Conservation (phyloP, 2,888 invertebrate species). For the Lutraria lutraria region DNA sequence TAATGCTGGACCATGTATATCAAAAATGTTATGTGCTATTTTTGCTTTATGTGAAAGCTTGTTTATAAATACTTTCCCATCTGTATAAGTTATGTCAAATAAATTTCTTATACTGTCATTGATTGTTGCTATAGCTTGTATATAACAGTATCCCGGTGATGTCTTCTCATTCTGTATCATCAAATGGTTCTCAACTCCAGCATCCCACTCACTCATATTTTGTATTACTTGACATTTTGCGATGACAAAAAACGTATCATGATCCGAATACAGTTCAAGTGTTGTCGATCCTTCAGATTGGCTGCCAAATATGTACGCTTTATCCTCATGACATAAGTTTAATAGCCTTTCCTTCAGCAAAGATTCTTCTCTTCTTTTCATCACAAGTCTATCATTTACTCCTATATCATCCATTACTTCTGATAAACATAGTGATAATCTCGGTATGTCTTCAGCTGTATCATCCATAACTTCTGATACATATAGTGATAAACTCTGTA, state of each 20-base stretch:
- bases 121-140: background rate
- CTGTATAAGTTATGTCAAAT: no score
- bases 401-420: no score
- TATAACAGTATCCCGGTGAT: constrained; percentile 25
- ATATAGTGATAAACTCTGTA: background rate
- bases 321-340: no score
- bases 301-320: constrained; percentile 18
- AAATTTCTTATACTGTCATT: no score
- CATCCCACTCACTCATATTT: background rate
- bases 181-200: background rate
- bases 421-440: background rate
- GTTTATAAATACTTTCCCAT: background rate
- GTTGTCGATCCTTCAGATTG: constrained; percentile 14
- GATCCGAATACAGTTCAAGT: background rate
- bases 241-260: background rate
- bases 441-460: no score
- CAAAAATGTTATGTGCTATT: background rate
- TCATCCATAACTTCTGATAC: no score
- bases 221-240: background rate
- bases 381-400: constrained; percentile 19
- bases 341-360: background rate
- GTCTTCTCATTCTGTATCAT: constrained; percentile 14
- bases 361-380: constrained; percentile 20
- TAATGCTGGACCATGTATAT: constrained; percentile 4
- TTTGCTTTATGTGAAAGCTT: background rate